Base-by-base conservation (phyloP, 2,888 invertebrate species). In the Falcaria lacertinaria region DNA sequence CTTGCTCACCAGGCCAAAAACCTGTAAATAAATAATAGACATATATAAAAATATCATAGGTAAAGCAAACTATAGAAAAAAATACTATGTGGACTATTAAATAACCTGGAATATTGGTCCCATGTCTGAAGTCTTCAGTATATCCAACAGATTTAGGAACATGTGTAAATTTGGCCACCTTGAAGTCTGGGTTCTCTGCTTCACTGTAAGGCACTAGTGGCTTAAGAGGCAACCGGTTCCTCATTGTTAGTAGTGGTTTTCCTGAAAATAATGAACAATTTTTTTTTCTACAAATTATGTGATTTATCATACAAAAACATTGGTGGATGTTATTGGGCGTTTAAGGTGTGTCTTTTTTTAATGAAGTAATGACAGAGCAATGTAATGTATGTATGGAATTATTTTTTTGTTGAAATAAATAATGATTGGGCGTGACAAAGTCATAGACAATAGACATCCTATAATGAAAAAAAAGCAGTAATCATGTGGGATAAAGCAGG, bases 1-100 rank as follows among this genome's bases (percentile, higher is more conserved):
- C 90, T 34, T 77, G 65, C 67, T 95, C 95, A 8, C 95, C 96
- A 14, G 96, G 95, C 97, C 97, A 97, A 75, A 92, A 95, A 15
- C 96, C 96, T 94, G 60, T 39, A 85, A 82, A 14, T 36, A 17
- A 38, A 40, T 33, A 35, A 34, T 19, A 41, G 34, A 36, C 14
- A 22, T 19, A 37, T 5, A 17, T 34, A n/a, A 43, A 15, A 41
- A 32, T 37, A 25, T 25, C 8, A 7, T 7, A 3, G 11, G 11
- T 1, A 11, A 25, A 11, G 3, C 11, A 28, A 28, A 11, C 28
- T 11, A 28, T 11, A 28, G 3, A 39, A 15, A 13, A 39, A 19
- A 25, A 16, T 37, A 41, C n/a, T 43, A 33, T 28, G 11, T 51
- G 28, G 7, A 11, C 7, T 28, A 11, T 28, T 28, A 28, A 7